Percentiles rank a stretch among this genome's conserved stretches.
phyloP scores from a whole-genome alignment of 2,888 invertebrate genomes.

The Cryptosula pallasiana region DNA sequence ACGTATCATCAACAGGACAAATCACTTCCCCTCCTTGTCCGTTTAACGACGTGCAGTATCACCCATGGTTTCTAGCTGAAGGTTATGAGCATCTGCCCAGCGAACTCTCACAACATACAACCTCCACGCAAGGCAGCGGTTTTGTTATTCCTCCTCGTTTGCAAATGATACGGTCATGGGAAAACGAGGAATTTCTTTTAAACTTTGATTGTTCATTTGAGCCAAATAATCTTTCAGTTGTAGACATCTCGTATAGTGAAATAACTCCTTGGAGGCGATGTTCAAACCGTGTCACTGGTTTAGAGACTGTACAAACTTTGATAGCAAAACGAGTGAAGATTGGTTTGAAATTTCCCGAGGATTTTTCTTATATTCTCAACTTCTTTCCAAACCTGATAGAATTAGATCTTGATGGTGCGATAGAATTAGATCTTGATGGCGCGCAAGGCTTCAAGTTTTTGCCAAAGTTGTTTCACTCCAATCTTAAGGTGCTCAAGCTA shows the following conservation, averaged over 20 bases:
- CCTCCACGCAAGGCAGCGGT: no score
- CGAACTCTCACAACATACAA: no score
- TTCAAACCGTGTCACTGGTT: no score
- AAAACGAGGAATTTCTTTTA: not conserved
- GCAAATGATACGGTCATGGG: not conserved
- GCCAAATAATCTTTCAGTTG: not conserved
- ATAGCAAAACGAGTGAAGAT: no score
- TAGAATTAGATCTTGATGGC: not conserved
- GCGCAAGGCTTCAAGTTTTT: no score
- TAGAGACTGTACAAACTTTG: no score
- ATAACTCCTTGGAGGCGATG: no score
- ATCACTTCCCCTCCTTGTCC: not conserved
- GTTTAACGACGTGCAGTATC: not conserved
- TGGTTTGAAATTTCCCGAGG: no score
- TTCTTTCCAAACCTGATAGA: not conserved
- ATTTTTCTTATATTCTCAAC: not conserved
- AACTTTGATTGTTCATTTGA: not conserved
- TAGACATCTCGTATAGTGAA: not conserved
- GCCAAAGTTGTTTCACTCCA: not conserved
- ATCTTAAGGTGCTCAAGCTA: not conserved
- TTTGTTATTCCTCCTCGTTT: not conserved
- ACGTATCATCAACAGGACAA: not conserved
- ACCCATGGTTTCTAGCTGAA: constrained; percentile 1
- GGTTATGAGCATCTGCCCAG: not conserved
- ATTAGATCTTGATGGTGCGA: not conserved